Percentiles rank a stretch among this genome's conserved stretches.
phyloP scores from a whole-genome alignment of 2,113 vertebrate species.

The Axis porcinus region DNA sequence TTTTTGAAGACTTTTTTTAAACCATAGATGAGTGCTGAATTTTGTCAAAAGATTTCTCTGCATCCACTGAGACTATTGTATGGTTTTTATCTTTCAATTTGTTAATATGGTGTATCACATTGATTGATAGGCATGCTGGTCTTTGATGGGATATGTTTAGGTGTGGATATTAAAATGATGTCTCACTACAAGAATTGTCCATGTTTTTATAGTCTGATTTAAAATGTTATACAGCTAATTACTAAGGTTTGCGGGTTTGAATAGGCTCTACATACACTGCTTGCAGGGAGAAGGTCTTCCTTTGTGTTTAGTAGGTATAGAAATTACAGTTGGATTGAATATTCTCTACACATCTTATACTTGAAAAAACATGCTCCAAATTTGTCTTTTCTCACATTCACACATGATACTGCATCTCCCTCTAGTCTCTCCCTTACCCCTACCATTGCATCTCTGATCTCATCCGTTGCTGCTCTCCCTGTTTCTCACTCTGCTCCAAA shows the following conservation, averaged over 20 bases:
- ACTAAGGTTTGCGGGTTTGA: neutral
- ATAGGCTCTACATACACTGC: neutral
- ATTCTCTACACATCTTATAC: neutral
- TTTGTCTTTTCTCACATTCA: neutral
- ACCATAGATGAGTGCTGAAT: neutral
- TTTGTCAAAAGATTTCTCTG: neutral
- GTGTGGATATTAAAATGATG: neutral
- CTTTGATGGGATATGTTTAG: neutral
- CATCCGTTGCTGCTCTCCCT: neutral
- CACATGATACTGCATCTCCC: neutral
- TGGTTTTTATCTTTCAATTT: neutral
- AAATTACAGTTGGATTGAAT: neutral
- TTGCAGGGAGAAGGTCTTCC: neutral
- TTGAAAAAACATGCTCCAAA: neutral
- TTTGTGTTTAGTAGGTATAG: neutral
- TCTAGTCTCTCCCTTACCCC: neutral
- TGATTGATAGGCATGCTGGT: neutral
- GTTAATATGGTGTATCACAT: neutral
- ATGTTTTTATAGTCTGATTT: neutral
- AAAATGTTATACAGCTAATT: neutral
- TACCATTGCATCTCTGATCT: neutral
- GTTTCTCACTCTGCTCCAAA: neutral
- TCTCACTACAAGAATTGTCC: neutral
- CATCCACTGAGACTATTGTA: neutral
- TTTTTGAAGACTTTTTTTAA: neutral